These are phyloP conservation scores for Chromoteleia sp. DNA, from an alignment of 2,888 invertebrate genomes.

Conservation along the genomic window DNA sequence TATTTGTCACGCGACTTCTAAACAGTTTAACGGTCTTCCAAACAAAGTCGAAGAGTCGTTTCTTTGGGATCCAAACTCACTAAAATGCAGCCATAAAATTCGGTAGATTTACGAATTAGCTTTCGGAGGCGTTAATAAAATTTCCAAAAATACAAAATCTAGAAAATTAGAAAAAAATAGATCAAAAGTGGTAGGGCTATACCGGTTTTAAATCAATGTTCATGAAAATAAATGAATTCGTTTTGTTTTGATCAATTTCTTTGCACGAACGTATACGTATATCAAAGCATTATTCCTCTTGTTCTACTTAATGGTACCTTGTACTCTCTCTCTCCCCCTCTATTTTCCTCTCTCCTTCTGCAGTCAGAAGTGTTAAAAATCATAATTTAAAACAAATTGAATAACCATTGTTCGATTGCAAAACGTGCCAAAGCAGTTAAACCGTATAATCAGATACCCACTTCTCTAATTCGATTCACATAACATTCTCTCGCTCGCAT, in stretches of 20 bases:
- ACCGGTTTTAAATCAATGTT: not conserved
- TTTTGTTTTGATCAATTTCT: not conserved
- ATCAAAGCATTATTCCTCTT: conserved; percentile 6
- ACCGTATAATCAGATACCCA: conserved; percentile 12
- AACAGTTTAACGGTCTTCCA: conserved; percentile 61
- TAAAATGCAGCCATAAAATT: conserved; percentile 35
- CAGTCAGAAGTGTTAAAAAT: conserved; percentile 27
- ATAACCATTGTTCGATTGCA: conserved; percentile 1
- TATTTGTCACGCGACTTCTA: conserved; percentile 64
- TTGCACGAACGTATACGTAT: too few species aligned
- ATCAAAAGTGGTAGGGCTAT: not conserved
- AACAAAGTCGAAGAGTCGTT: conserved; percentile 54
- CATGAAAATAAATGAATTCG: not conserved
- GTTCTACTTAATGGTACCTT: conserved; percentile 1
- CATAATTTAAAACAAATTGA: not conserved
- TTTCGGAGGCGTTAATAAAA: conserved; percentile 1
- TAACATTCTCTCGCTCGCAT: conserved; percentile 29
- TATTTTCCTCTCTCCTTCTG: too few species aligned
- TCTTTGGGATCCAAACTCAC: conserved; percentile 32
- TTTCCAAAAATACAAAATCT: not conserved
- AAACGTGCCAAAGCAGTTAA: conserved; percentile 36
- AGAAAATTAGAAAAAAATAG: too few species aligned
- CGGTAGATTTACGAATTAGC: conserved; percentile 43
- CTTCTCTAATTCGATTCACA: conserved; percentile 39
- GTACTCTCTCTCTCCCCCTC: too few species aligned